Percentiles rank a stretch among this genome's conserved stretches.
These are phyloP conservation scores for Haemorhous mexicanus DNA, from an alignment of 2,113 vertebrate genomes.

Conservation along the genomic window DNA sequence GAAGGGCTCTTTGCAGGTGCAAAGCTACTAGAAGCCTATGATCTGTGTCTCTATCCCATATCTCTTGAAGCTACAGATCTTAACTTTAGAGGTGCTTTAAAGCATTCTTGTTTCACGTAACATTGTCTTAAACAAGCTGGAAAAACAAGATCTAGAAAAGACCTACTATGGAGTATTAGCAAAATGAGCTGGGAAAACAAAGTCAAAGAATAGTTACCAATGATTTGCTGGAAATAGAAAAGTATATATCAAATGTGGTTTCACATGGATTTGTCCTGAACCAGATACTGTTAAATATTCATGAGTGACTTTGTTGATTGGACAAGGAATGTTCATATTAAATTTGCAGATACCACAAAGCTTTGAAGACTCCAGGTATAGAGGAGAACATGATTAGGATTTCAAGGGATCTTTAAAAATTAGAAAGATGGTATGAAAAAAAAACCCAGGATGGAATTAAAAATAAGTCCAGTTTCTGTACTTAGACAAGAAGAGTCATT, in stretches of 20 bases:
- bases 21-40: not conserved
- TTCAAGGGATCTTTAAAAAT: not conserved
- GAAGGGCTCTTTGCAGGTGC: not conserved
- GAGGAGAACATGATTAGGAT: not conserved
- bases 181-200: not conserved
- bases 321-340: not conserved
- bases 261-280: not conserved
- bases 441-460: not conserved
- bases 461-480: not conserved
- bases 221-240: not conserved
- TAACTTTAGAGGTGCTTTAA: not conserved
- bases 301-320: not conserved
- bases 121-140: not conserved
- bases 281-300: not conserved
- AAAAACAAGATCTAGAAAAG: not conserved
- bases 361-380: not conserved
- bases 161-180: not conserved
- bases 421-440: not conserved
- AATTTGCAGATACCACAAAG: not conserved
- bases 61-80: not conserved
- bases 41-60: not conserved
- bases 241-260: not conserved
- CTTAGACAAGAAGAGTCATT: not conserved
- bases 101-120: not conserved
- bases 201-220: not conserved